Base-by-base conservation (phyloP, 2,797 vertebrate genomes). In the Aphelocoma californica region DNA sequence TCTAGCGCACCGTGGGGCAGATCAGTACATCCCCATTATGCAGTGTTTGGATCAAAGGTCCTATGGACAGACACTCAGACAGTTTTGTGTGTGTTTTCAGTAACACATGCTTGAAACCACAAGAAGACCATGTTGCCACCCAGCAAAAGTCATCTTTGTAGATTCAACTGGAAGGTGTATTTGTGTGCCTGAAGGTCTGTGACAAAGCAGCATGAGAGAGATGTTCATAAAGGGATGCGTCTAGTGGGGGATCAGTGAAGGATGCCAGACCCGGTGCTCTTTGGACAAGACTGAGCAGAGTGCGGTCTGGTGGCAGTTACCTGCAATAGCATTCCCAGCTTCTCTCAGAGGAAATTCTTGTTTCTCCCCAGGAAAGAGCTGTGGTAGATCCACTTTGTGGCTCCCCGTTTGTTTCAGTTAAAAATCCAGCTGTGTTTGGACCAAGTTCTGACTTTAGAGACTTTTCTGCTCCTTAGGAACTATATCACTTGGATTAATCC, bases 81-180 rank as follows among this genome's bases (percentile, higher is more conserved):
- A 40, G 20, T 40, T 67, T 53, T 36, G 29, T 34, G 9, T 62
- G 21, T 38, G 38, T 47, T 80, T 73, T 54, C 31, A 44, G 51
- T 58, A 45, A 36, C 2, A 18, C 4, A 4, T 12, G 25, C 69
- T 77, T 2, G 0, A 85, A 91, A 64, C 13, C 32, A 40, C 18
- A 64, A 34, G 40, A 77, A 2, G 6, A 75, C 7, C 12, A 3
- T 3, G 18, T 5, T 75, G 44, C 17, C 24, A 72, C 32, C 8
- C 34, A 65, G 36, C 1, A 2, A 50, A 69, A 10, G 21, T 21
- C 0, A 1, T 31, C 83, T 77, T 38, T 4, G 2, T 36, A 54
- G 31, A 34, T 44, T 58, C 28, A 66, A 17, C 28, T 10, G 2
- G 38, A 38, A 47, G 51, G 24, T 14, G 14, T 24, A 12, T 29